These are phyloP conservation scores for Ganaspis sp. DNA, from an alignment of 1,140 invertebrate species.

Conservation along the genomic window DNA sequence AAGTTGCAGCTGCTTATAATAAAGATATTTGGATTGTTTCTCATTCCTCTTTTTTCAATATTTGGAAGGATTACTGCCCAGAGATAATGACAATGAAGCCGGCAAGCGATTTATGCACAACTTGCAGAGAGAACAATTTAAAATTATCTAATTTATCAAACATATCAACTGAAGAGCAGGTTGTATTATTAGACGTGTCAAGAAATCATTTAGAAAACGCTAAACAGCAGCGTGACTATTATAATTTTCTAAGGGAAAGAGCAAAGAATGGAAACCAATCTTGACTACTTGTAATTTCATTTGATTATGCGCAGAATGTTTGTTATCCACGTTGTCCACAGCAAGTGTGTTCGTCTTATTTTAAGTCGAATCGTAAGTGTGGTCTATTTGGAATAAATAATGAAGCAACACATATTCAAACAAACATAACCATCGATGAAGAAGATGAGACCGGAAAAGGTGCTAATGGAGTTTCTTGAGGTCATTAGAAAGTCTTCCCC, in stretches of 20 bases:
- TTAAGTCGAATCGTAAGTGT: conserved; percentile 36
- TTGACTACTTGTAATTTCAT: background rate
- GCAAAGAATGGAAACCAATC: background rate
- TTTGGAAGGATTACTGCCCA: background rate
- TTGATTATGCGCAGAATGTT: too few species aligned
- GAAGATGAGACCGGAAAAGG: too few species aligned
- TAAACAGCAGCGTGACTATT: conserved; percentile 1
- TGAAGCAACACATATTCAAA: too few species aligned
- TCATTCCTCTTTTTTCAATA: background rate
- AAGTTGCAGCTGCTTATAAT: background rate
- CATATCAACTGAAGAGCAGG: background rate
- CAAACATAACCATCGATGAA: too few species aligned
- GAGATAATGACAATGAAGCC: background rate
- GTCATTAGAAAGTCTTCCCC: too few species aligned
- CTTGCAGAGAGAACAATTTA: background rate
- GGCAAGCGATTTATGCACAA: background rate
- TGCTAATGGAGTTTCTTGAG: too few species aligned
- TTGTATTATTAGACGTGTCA: background rate
- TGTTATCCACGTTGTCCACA: too few species aligned
- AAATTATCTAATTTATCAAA: background rate
- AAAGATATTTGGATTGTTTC: background rate
- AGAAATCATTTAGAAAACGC: background rate
- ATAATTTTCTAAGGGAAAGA: background rate
- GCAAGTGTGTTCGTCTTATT: conserved; percentile 2
- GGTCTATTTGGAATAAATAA: too few species aligned